Conservation (phyloP, 2,113 vertebrate genomes). For the Crotophaga sulcirostris region DNA sequence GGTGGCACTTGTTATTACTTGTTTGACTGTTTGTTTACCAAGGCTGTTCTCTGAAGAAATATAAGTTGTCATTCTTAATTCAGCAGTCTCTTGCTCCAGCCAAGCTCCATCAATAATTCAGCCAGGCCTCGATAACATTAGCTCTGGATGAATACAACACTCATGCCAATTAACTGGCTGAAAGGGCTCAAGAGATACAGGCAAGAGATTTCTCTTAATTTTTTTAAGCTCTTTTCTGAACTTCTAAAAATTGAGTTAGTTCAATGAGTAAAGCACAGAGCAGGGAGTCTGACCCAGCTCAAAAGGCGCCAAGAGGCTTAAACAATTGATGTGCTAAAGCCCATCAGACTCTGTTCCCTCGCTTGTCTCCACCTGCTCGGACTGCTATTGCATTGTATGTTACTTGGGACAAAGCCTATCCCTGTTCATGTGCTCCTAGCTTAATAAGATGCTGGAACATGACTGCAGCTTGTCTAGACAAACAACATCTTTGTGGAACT, state of each 20-base stretch:
- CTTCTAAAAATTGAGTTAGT: not conserved
- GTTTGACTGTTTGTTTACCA: not conserved
- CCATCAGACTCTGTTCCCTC: not conserved
- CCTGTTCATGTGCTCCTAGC: not conserved
- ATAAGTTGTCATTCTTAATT: not conserved
- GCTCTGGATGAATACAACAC: not conserved
- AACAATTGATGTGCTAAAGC: not conserved
- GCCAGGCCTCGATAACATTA: not conserved
- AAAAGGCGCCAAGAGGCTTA: not conserved
- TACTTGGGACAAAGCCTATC: not conserved
- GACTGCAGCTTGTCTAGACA: not conserved
- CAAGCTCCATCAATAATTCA: constrained; percentile 11
- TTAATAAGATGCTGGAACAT: not conserved
- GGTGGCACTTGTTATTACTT: not conserved
- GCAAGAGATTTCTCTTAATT: not conserved
- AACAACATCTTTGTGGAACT: not conserved
- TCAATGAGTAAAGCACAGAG: not conserved
- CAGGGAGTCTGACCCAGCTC: not conserved
- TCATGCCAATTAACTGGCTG: not conserved
- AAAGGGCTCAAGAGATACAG: not conserved
- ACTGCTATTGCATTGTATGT: not conserved
- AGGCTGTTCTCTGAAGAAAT: not conserved
- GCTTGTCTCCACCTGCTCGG: constrained; percentile 19
- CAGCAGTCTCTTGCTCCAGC: not conserved
- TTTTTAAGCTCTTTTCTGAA: not conserved